Conservation (phyloP, 2,888 invertebrate genomes). For the Limnephilus rhombicus region DNA sequence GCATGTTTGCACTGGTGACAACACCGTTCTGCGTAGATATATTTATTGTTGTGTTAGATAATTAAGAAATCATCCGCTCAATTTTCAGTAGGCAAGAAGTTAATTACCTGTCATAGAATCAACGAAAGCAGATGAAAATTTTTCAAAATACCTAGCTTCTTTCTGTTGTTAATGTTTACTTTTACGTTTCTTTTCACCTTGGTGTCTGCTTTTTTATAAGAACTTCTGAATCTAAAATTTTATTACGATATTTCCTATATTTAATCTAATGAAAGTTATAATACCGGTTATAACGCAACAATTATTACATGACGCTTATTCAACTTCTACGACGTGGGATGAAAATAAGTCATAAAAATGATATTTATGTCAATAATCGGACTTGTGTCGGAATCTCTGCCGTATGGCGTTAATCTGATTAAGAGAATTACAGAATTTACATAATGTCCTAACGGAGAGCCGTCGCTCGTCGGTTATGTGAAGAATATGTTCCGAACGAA, state of each 20-base stretch:
- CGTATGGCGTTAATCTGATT: slow-evolving; percentile 38
- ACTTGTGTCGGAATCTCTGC: not conserved
- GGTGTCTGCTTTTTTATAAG: not conserved
- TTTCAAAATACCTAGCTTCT: not conserved
- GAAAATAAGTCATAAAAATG: slow-evolving; percentile 39
- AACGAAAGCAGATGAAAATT: no score
- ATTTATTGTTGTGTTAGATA: no score
- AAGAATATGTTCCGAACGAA: not conserved
- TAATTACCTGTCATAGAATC: no score
- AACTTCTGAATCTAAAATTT: not conserved
- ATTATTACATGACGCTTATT: not conserved
- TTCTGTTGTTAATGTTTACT: not conserved
- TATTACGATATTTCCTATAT: not conserved
- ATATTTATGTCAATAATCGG: slow-evolving; percentile 40
- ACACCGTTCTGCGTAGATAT: no score
- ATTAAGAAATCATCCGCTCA: no score
- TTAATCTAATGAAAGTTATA: not conserved
- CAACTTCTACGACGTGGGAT: slow-evolving; percentile 17
- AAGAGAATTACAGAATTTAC: slow-evolving; percentile 34
- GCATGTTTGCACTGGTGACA: no score
- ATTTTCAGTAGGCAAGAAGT: no score
- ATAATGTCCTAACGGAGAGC: not conserved
- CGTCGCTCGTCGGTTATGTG: not conserved
- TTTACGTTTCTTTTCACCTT: not conserved
- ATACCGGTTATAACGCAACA: not conserved